Evolutionary conservation across 2,797 vertebrate species (phyloP), one percentile per base, ranked within the genome.

Genomic region (Pseudopleuronectes americanus): DNA sequence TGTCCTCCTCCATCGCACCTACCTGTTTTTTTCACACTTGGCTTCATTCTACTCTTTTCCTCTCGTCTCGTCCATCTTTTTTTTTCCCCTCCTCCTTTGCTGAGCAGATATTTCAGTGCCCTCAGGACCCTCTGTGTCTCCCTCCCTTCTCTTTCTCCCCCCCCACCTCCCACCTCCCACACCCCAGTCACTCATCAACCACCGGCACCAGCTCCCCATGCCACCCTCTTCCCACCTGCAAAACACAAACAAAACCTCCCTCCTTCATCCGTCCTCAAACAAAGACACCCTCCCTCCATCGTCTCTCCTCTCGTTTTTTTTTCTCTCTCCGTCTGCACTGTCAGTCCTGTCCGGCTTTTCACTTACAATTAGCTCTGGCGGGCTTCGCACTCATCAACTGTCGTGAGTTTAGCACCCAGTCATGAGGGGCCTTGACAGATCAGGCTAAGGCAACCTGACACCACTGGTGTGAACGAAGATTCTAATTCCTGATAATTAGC

Each of bases 331-430:
- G 64, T 77, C 67, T 68, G 71, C 77, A 77, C 80, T 83, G 90
- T 94, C 92, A 91, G 89, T 90, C 84, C 95, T 95, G 95, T 96
- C 96, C 95, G 95, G 96, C 96, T 96, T 96, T 96, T 98, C 96
- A 96, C 95, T 94, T 95, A 88, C 93, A 95, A 96, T 97, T 96
- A 97, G 94, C 94, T 90, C 91, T 92, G 87, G 90, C 94, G 91
- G 92, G 87, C 90, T 89, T 93, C 88, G 82, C 89, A 89, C 92
- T 93, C 92, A 79, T 94, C 94, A 94, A 87, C 91, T 93, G 94
- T 94, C 92, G 79, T 79, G 77, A 94, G 91, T 94, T 94, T 95
- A 94, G 91, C 94, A 92, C 93, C 93, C 93, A 91, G 91, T 91
- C 91, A 93, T 86, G 90, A 87, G 83, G 88, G 89, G 85, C 84